Base-by-base conservation (phyloP, 2,113 vertebrate species). In the Chaenogobius annularis region DNA sequence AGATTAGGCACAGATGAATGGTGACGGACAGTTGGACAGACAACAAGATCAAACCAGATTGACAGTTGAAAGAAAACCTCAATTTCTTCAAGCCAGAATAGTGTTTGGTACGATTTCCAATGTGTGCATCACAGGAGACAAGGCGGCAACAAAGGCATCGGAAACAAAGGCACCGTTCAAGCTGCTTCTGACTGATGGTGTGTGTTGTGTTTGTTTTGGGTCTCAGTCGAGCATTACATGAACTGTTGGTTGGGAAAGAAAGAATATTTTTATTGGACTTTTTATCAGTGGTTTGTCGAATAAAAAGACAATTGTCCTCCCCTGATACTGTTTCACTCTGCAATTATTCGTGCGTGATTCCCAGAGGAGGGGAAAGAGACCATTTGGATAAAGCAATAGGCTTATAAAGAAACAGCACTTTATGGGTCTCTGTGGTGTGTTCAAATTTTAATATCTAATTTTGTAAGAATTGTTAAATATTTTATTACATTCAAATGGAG, bases 41-140 rank as follows among this genome's bases (percentile, higher is more conserved):
- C 14, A 43, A 68, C 76, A 54, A 66, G 64, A 72, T 46, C 75
- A 73, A 70, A 35, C 31, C 35, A 76, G 67, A 77, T 4, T 81
- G 81, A 71, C 69, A 72, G 76, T 63, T 73, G 56, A 63, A 72
- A 23, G 17, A 70, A 47, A 40, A 17, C 54, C 44, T 64, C 5
- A 2, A 44, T 70, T 58, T 70, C 58, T 10, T 4, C 66, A 14
- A 56, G 58, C 64, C 48, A 65, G 66, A 69, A 6, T 10, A 5
- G 17, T 43, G 64, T 72, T 43, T 47, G 22, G 26, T 19, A 22
- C 26, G 22, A 20, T 68, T 68, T 77, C 76, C n/a, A 65, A 26
- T 66, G 68, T 52, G n/a, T 43, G 52, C 46, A 68, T 74, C 63
- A 72, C 19, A 0, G 40, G 52, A 48, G 65, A 68, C 66, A 46